Conservation (phyloP, 2,113 vertebrate species). For the Heloderma charlesbogerti region DNA sequence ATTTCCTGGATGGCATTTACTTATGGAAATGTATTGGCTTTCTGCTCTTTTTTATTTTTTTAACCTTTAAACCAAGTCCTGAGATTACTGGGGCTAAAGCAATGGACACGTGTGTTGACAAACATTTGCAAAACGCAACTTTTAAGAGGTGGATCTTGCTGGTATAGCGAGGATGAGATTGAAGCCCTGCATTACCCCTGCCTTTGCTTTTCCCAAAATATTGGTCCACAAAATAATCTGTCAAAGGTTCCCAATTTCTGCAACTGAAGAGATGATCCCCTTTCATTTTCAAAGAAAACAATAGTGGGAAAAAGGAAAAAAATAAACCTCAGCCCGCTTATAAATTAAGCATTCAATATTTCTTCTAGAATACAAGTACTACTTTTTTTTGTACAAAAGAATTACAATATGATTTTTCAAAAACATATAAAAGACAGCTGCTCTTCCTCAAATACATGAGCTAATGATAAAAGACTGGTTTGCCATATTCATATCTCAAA, state of each 20-base stretch:
- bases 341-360: constrained; percentile 90
- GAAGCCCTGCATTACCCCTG: constrained; percentile 82
- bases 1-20: constrained; percentile 76
- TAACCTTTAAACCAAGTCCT: constrained; percentile 79
- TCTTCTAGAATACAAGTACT: constrained; percentile 89
- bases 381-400: constrained; percentile 89
- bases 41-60: constrained; percentile 61
- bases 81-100: constrained; percentile 82
- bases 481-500: constrained; percentile 78
- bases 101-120: constrained; percentile 74
- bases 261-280: constrained; percentile 85
- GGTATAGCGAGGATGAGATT: constrained; percentile 77
- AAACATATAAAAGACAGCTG: constrained; percentile 91
- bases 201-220: constrained; percentile 83
- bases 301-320: constrained; percentile 64
- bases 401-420: constrained; percentile 91
- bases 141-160: constrained; percentile 81
- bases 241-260: constrained; percentile 78
- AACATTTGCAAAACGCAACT: constrained; percentile 75
- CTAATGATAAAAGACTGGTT: constrained; percentile 86
- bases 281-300: constrained; percentile 86
- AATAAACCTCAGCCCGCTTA: constrained; percentile 87
- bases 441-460: constrained; percentile 87
- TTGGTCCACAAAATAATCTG: constrained; percentile 93
- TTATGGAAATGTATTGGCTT: constrained; percentile 80